Percentiles rank a stretch among this genome's conserved stretches.
Evolutionary conservation across 2,797 vertebrate species (phyloP).

Genomic region (Crocodylus rhombifer): DNA sequence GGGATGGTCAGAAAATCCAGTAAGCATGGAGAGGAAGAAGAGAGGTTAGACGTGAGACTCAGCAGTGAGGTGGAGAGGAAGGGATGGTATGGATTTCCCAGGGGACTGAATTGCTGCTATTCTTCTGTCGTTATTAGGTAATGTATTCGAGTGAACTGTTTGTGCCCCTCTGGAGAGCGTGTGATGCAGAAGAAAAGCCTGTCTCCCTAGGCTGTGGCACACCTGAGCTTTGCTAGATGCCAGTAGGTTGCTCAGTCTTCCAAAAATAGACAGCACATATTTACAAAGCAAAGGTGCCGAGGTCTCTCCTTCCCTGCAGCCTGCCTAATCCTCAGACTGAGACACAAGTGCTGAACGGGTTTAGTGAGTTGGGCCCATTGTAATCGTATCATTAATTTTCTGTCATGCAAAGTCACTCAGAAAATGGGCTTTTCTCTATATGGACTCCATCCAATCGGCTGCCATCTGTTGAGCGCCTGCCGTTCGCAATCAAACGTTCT

Average conservation of each 20-base stretch:
- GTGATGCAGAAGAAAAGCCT: neutral
- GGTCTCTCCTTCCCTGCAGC: neutral
- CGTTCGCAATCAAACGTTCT: neutral
- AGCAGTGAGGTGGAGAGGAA: neutral
- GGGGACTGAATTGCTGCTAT: neutral
- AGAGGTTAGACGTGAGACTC: neutral
- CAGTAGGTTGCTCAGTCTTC: accelerated
- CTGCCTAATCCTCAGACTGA: neutral
- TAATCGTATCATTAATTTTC: neutral
- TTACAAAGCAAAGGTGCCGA: neutral
- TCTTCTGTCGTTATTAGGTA: neutral
- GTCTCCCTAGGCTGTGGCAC: neutral
- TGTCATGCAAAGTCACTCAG: neutral
- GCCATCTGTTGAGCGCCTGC: accelerated
- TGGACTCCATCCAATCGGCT: neutral
- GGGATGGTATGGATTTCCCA: neutral
- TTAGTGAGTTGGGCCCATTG: accelerated
- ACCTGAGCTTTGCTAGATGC: accelerated
- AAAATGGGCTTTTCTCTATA: neutral
- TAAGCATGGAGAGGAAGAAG: neutral
- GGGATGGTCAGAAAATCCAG: neutral
- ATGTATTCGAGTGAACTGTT: neutral
- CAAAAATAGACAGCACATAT: neutral
- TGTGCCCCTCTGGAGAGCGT: neutral
- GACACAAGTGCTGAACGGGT: accelerated